Evolutionary conservation across 2,888 invertebrate genomes (phyloP).

Genomic region (Tetramorium bicarinatum): DNA sequence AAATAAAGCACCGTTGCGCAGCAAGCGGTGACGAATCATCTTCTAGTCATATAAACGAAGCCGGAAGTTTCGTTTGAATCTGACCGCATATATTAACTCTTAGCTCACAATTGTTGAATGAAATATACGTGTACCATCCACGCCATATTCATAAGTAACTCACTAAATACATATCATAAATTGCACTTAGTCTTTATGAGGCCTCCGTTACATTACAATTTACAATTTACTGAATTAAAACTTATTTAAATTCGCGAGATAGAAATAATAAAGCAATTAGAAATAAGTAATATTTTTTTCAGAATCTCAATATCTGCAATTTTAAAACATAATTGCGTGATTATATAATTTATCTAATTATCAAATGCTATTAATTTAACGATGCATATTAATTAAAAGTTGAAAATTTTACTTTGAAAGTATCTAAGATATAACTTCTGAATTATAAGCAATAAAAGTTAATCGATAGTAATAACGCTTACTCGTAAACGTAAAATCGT

Average conservation of each 20-base stretch:
- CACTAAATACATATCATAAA: conserved; percentile 59
- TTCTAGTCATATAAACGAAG: conserved; percentile 68
- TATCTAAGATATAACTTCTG: not conserved
- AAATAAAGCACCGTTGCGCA: conserved; percentile 66
- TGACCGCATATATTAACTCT: conserved; percentile 69
- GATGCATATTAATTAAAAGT: not conserved
- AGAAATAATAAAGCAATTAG: not conserved
- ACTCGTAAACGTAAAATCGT: not conserved
- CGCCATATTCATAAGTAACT: conserved; percentile 59
- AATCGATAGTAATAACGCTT: not conserved
- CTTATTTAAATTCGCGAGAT: not conserved
- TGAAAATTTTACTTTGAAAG: not conserved
- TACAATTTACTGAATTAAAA: not conserved
- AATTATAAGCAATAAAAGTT: not conserved
- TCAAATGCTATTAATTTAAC: not conserved
- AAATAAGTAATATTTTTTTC: not conserved
- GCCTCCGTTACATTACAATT: not conserved
- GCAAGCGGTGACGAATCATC: conserved; percentile 66
- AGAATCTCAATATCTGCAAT: not conserved
- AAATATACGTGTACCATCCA: conserved; percentile 56
- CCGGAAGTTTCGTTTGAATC: conserved; percentile 79
- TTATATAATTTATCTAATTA: not conserved
- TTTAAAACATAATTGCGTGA: not conserved
- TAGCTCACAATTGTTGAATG: conserved; percentile 50
- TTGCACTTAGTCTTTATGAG: conserved; percentile 26